Percentiles rank a stretch among this genome's conserved stretches.
Conservation (phyloP, 92 coral and sea anemone species). For the Montipora capitata region DNA sequence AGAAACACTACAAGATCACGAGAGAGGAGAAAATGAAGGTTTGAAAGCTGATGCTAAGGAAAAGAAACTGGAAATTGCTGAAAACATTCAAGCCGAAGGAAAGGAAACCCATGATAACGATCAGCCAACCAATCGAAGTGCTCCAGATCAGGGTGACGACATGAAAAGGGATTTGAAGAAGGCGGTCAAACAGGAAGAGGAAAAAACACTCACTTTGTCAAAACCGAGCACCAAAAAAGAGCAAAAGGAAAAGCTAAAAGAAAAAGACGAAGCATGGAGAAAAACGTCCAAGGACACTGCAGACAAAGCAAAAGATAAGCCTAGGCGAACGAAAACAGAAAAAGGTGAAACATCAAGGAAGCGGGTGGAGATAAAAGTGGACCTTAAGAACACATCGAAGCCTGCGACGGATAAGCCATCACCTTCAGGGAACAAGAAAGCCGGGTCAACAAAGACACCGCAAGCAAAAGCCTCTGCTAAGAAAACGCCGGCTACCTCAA, state of each 20-base stretch:
- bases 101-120: background rate
- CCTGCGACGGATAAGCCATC: background rate
- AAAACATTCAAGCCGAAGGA: background rate
- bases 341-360: background rate
- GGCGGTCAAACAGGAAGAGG: background rate
- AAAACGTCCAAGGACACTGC: background rate
- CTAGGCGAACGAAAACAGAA: background rate
- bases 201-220: background rate
- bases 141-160: background rate
- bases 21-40: background rate
- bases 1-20: background rate
- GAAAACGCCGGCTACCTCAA: background rate
- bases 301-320: background rate
- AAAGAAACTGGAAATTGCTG: background rate
- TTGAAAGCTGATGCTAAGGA: background rate
- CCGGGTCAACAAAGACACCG: background rate
- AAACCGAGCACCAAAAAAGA: background rate
- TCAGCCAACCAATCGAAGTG: background rate
- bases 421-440: background rate
- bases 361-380: background rate
- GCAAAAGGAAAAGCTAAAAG: background rate
- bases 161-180: background rate
- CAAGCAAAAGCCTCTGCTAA: background rate
- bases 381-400: too few relatives aligned
- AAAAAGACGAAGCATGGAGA: background rate